Percentiles rank a stretch among this genome's conserved stretches.
Conservation (phyloP, 2,797 vertebrate genomes). For the Sebastes miniatus region DNA sequence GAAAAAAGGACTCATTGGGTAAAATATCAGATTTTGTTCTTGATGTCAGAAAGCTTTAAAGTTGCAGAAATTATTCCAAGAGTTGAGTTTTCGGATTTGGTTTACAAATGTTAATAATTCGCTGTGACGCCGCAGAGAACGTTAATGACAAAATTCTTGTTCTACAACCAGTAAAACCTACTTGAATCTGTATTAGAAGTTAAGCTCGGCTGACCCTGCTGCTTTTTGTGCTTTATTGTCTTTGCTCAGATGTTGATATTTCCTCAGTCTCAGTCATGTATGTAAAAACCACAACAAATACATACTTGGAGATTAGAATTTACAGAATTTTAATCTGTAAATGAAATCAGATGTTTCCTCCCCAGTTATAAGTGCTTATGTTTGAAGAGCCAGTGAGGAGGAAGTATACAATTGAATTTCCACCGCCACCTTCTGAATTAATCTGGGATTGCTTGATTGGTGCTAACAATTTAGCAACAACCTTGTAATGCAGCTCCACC, state of each 20-base stretch:
- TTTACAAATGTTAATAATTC: constrained; percentile 38
- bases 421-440: not conserved
- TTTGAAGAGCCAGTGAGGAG: not conserved
- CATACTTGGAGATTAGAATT: not conserved
- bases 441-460: not conserved
- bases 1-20: not conserved
- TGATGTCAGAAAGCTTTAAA: constrained; percentile 10
- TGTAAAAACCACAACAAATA: constrained; percentile 1
- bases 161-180: constrained; percentile 13
- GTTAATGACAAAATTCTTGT: not conserved
- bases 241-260: constrained; percentile 30
- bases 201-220: constrained; percentile 24
- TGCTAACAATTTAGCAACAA: constrained; percentile 9
- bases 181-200: constrained; percentile 28
- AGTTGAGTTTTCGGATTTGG: constrained; percentile 20
- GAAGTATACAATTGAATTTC: not conserved
- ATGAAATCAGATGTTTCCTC: not conserved
- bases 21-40: constrained; percentile 9
- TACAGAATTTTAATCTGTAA: not conserved
- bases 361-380: not conserved
- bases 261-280: constrained; percentile 9
- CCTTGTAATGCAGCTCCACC: not conserved
- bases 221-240: constrained; percentile 22
- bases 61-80: not conserved
- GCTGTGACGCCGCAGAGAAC: not conserved